Conservation (phyloP, 1,140 invertebrate genomes). For the Brachionus rotundiformis region DNA sequence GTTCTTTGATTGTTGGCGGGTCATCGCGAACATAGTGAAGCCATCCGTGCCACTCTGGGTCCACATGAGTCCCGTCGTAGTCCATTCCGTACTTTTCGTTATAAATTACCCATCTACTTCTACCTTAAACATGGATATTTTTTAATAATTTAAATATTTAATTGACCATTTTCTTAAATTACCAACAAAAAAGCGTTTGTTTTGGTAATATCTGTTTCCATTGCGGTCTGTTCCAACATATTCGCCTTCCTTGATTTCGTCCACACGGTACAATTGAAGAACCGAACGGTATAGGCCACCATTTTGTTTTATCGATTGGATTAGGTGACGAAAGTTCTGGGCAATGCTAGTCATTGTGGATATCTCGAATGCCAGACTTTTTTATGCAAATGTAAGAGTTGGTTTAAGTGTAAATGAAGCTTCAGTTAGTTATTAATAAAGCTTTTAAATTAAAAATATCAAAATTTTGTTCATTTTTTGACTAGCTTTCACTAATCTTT, state of each 20-base stretch:
- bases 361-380: slow-evolving; percentile 7
- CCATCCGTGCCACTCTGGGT: slow-evolving; percentile 75
- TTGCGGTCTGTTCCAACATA: slow-evolving; percentile 89
- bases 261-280: slow-evolving; percentile 67
- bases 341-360: slow-evolving; percentile 32
- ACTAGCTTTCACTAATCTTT: not conserved
- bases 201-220: slow-evolving; percentile 95
- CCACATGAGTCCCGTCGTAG: slow-evolving; percentile 89
- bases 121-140: slow-evolving; percentile 64
- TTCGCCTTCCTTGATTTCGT: slow-evolving; percentile 80
- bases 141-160: not conserved
- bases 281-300: slow-evolving; percentile 25
- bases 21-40: slow-evolving; percentile 71
- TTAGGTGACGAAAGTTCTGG: slow-evolving; percentile 43
- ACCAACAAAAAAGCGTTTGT: slow-evolving; percentile 82
- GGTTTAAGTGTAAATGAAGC: not conserved
- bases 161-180: slow-evolving; percentile 53
- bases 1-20: slow-evolving; percentile 68
- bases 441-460: slow-evolving; percentile 7
- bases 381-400: slow-evolving; percentile 15
- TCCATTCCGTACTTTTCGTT: slow-evolving; percentile 73
- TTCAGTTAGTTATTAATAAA: not conserved
- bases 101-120: slow-evolving; percentile 92
- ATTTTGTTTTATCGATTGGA: slow-evolving; percentile 29
- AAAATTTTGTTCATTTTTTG: not conserved